phyloP scores from a whole-genome alignment of 2,888 invertebrate species.

The Odontothrips loti region DNA sequence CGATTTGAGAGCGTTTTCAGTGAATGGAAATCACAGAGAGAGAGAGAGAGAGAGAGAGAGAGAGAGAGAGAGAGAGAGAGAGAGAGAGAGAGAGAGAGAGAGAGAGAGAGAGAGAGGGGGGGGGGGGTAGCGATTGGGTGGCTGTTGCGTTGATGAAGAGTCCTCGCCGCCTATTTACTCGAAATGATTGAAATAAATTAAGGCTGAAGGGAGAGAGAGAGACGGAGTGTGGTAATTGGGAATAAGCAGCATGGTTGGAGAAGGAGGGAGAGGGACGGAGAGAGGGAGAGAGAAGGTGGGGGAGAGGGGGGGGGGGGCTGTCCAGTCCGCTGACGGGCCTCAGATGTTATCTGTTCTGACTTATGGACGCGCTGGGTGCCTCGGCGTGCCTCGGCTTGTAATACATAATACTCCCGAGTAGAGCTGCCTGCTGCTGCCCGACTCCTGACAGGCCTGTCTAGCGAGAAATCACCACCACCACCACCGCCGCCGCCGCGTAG shows the following conservation, averaged over 20 bases:
- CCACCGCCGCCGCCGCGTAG: background rate
- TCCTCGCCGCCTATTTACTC: background rate
- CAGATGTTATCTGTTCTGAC: slow-evolving; percentile 13
- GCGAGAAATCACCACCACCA: background rate
- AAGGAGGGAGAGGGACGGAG: background rate
- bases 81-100: no score
- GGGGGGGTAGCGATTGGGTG: no score
- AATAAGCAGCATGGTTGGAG: background rate
- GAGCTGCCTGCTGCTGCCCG: background rate
- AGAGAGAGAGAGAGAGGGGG: no score
- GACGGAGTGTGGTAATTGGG: background rate
- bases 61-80: no score
- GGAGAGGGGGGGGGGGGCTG: background rate
- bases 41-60: no score
- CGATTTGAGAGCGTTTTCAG: no score
- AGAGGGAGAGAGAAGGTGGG: background rate
- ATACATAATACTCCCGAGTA: background rate
- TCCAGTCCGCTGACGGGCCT: background rate
- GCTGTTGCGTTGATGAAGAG: no score
- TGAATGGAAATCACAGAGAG: no score
- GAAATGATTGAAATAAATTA: background rate
- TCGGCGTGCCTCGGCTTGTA: background rate
- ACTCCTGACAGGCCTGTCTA: background rate
- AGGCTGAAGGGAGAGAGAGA: background rate
- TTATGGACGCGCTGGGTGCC: slow-evolving; percentile 18